phyloP scores from a whole-genome alignment of 2,113 vertebrate genomes.

The Alectura lathami region DNA sequence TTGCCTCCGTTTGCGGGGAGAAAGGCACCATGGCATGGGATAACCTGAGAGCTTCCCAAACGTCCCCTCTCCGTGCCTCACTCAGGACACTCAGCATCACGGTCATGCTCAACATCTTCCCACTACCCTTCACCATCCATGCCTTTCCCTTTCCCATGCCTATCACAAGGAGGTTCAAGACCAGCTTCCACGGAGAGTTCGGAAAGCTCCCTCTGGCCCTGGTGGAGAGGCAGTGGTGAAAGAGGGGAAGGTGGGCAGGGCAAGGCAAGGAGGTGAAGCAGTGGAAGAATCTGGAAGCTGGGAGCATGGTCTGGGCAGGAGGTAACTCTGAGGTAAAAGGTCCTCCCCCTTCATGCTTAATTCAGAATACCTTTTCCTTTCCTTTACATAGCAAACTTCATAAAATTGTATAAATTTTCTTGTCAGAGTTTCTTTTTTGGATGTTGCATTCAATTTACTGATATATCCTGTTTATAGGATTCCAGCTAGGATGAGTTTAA shows the following conservation, averaged over 20 bases:
- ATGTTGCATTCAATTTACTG: not conserved
- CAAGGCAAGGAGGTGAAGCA: not conserved
- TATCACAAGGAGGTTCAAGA: not conserved
- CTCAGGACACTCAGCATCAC: not conserved
- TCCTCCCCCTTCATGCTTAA: not conserved
- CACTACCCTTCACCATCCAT: not conserved
- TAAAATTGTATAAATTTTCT: not conserved
- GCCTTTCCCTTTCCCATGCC: not conserved
- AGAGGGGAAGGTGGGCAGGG: not conserved
- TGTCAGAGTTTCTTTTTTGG: not conserved
- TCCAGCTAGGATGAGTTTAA: not conserved
- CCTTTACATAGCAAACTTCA: not conserved
- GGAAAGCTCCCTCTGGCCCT: not conserved
- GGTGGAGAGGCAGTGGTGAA: not conserved
- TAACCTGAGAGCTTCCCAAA: not conserved
- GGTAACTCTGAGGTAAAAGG: not conserved
- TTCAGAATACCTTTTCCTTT: not conserved
- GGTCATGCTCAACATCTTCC: not conserved
- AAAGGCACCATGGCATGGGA: not conserved
- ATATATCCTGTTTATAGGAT: not conserved
- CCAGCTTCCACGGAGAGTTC: not conserved
- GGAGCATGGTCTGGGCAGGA: not conserved
- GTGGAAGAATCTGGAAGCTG: not conserved
- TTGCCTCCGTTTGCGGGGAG: not conserved
- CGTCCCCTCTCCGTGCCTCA: not conserved